Percentiles rank a stretch among this genome's conserved stretches.
Conservation (phyloP, 2,113 vertebrate species). For the Columbina picui region DNA sequence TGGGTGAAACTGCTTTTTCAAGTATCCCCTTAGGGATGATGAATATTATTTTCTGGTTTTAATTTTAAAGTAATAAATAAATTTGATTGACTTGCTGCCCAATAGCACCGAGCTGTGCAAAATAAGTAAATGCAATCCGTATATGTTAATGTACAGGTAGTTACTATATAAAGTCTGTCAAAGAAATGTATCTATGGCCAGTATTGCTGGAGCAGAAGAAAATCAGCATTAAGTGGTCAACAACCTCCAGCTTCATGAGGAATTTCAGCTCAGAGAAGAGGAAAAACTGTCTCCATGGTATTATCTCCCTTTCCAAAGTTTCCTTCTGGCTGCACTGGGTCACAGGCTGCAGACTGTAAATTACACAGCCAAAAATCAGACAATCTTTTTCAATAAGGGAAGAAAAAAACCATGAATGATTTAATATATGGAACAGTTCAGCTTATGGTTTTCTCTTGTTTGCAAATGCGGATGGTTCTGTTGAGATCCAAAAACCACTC, state of each 20-base stretch:
- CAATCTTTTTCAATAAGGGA: background rate
- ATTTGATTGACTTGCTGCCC: conserved; percentile 39
- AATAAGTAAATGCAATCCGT: background rate
- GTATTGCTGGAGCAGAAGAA: background rate
- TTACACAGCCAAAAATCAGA: background rate
- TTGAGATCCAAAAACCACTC: conserved; percentile 18
- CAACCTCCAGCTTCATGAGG: background rate
- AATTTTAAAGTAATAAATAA: conserved; percentile 66
- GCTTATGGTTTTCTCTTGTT: background rate
- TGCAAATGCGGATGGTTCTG: background rate
- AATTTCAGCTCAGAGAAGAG: background rate
- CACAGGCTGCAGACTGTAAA: background rate
- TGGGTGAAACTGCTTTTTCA: conserved; percentile 21
- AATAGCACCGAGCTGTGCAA: background rate
- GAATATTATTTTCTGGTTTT: conserved; percentile 58
- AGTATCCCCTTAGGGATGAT: background rate
- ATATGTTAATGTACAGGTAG: background rate
- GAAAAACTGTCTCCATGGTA: background rate
- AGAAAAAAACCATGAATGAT: conserved; percentile 17
- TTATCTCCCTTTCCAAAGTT: conserved; percentile 17
- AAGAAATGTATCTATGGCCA: background rate
- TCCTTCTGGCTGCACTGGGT: background rate
- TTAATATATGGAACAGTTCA: conserved; percentile 22
- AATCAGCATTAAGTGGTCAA: background rate
- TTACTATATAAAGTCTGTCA: background rate